Base-by-base conservation (phyloP, 2,113 vertebrate species). In the Pterocles burchelli region DNA sequence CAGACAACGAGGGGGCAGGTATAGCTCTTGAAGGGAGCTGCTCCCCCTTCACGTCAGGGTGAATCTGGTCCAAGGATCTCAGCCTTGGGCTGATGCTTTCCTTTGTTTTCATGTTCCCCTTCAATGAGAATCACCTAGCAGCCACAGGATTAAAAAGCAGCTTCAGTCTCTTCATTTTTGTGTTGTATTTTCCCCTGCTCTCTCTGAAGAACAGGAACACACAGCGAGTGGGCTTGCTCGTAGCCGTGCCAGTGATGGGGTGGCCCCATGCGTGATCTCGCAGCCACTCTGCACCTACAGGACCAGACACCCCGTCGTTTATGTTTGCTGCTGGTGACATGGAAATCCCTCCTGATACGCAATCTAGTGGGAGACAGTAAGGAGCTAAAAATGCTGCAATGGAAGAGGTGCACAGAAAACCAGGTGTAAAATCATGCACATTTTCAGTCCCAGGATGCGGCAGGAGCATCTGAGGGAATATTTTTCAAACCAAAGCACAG, bases 161-260 rank as follows among this genome's bases (percentile, higher is more conserved):
- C 6, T 19, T 62, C 28, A 58, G 10, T 17, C 15, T 65, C 17
- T 28, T 59, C 2, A 11, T 43, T 88, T 74, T 10, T 3, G 0
- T 12, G 12, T 34, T 81, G 48, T 65, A 21, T 36, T 82, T 24
- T 0, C 25, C 16, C 25, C 18, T 18, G 26, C 51, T 14, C 31
- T 46, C 38, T 31, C 46, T 18, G 3, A 81, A 84, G 52, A 90
- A 7, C 41, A 72, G 22, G 36, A 77, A 10, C 21, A 36, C 46
- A n/a, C 52, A 59, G 55, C 11, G 13, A 1, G 5, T 1, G 0
- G 17, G 49, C 19, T 78, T 74, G 24, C 68, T 29, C 0, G 0
- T 33, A 17, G 80, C 81, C 22, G 8, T 61, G 75, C 86, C 89
- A 59, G 52, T 61, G 25, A 29, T 73, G 66, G 70, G 45, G 13